Conservation (phyloP, 2,888 invertebrate genomes). For the Acleris holmiana region DNA sequence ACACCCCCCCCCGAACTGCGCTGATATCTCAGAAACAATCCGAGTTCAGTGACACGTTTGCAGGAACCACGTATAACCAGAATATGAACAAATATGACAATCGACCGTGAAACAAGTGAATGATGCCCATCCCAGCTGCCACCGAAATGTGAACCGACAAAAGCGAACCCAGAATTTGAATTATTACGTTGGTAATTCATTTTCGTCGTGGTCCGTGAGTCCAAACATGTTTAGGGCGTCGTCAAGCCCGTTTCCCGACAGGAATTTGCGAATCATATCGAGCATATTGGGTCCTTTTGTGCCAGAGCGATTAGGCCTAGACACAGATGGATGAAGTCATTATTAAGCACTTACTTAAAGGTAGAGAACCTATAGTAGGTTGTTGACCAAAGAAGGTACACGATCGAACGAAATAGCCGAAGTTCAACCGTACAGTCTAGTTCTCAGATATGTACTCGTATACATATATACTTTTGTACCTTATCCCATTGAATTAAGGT, state of each 20-base stretch:
- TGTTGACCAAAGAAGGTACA: too few species aligned
- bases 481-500: too few species aligned
- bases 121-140: constrained; percentile 27
- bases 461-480: too few species aligned
- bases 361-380: not conserved
- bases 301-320: constrained; percentile 64
- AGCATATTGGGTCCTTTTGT: constrained; percentile 61
- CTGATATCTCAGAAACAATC: not conserved
- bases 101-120: constrained; percentile 20
- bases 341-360: not conserved
- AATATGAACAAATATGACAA: constrained; percentile 13
- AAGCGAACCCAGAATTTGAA: constrained; percentile 53
- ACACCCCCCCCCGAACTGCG: not conserved
- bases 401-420: too few species aligned
- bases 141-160: constrained; percentile 27
- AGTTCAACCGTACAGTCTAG: too few species aligned
- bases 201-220: constrained; percentile 58
- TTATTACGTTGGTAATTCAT: constrained; percentile 69
- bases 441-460: too few species aligned
- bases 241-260: constrained; percentile 71
- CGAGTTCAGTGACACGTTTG: not conserved
- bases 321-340: constrained; percentile 54
- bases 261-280: constrained; percentile 71
- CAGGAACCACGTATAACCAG: constrained; percentile 10
- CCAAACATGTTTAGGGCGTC: constrained; percentile 70